Conservation (phyloP, 35 echinoderm and acorn worm genomes). For the Patiria miniata region DNA sequence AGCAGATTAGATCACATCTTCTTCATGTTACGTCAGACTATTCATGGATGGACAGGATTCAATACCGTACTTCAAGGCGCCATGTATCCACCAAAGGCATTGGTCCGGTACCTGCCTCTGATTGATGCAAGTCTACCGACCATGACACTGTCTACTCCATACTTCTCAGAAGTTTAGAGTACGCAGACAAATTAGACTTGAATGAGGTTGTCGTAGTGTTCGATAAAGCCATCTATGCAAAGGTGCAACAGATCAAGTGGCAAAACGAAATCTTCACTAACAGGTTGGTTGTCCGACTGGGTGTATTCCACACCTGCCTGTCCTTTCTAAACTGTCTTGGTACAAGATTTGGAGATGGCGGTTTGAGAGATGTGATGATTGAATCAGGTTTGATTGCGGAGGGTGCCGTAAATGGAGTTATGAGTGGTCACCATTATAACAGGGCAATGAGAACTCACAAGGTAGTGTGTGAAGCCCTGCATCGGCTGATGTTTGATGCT, state of each 20-base stretch:
- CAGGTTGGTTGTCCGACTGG: constrained; percentile 41
- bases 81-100: constrained; percentile 28
- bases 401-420: constrained; percentile 58
- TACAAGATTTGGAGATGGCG: constrained; percentile 72
- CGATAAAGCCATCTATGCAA: constrained; percentile 72
- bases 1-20: background rate
- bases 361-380: constrained; percentile 64
- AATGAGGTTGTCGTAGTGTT: constrained; percentile 52
- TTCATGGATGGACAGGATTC: constrained; percentile 69
- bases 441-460: constrained; percentile 64
- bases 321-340: constrained; percentile 51
- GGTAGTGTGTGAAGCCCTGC: constrained; percentile 54
- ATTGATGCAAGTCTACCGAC: constrained; percentile 69
- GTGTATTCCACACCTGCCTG: constrained; percentile 51
- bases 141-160: constrained; percentile 43
- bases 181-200: constrained; percentile 30
- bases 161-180: constrained; percentile 43
- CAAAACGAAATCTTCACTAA: background rate
- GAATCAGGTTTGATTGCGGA: constrained; percentile 57
- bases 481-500: constrained; percentile 44
- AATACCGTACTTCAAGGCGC: constrained; percentile 23
- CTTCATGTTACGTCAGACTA: background rate
- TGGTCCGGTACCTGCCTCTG: constrained; percentile 44
- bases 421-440: constrained; percentile 69
- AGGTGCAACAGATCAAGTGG: constrained; percentile 65